Percentiles rank a stretch among this genome's conserved stretches.
Conservation (phyloP, 2,113 vertebrate genomes). For the Tenebrosternarchus preto region DNA sequence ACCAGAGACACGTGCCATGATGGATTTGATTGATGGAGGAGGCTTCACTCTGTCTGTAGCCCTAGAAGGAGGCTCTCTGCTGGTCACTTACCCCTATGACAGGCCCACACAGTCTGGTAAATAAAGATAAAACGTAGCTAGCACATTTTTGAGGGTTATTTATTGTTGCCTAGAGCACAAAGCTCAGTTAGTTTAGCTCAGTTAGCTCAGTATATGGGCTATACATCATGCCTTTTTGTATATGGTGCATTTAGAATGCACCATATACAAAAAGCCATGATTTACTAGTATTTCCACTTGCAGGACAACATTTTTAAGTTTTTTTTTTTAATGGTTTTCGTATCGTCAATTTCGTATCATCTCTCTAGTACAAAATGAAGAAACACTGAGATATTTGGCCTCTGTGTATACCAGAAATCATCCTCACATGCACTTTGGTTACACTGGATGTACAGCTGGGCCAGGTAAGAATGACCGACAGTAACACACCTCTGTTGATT, state of each 20-base stretch:
- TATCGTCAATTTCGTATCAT: not conserved
- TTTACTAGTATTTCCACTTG: not conserved
- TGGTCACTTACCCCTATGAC: slow-evolving; percentile 92
- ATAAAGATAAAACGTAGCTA: too few relatives aligned
- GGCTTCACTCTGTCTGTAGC: slow-evolving; percentile 88
- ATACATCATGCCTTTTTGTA: too few relatives aligned
- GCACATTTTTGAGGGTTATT: not conserved
- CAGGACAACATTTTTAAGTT: not conserved
- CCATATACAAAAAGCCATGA: not conserved
- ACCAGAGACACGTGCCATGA: slow-evolving; percentile 89
- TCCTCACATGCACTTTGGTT: slow-evolving; percentile 88
- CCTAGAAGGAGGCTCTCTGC: slow-evolving; percentile 89
- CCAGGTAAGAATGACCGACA: slow-evolving; percentile 35
- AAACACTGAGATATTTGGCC: slow-evolving; percentile 89
- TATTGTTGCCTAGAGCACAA: not conserved
- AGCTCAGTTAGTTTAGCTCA: too few relatives aligned
- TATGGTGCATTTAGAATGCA: too few relatives aligned
- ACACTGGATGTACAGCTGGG: slow-evolving; percentile 80
- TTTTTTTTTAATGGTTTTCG: too few relatives aligned
- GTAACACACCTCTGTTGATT: not conserved
- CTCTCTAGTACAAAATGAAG: slow-evolving; percentile 76
- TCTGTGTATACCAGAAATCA: slow-evolving; percentile 90
- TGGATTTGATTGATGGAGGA: slow-evolving; percentile 85
- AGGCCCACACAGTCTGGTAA: slow-evolving; percentile 87
- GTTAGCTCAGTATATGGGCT: too few relatives aligned